Percentiles rank a stretch among this genome's conserved stretches.
Evolutionary conservation across 2,888 invertebrate genomes (phyloP).

Genomic region (Apodemia duryi): DNA sequence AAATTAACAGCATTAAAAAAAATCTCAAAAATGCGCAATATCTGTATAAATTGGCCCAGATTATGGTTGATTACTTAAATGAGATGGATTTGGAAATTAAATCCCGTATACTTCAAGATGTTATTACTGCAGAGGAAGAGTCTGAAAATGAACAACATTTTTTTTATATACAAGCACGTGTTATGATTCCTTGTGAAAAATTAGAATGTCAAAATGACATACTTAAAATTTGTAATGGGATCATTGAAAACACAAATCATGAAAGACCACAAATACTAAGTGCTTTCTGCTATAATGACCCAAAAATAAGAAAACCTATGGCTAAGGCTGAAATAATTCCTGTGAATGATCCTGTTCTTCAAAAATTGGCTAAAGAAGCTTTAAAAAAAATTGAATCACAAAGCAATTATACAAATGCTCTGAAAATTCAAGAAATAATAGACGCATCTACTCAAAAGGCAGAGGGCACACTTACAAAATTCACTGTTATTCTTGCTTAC

Average conservation of each 20-base stretch:
- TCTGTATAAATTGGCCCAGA: constrained; percentile 47
- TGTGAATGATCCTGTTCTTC: constrained; percentile 47
- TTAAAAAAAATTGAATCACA: constrained; percentile 53
- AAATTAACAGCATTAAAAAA: constrained; percentile 47
- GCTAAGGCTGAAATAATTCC: constrained; percentile 39
- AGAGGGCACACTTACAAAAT: constrained; percentile 50
- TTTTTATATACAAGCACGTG: constrained; percentile 51
- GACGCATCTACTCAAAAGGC: constrained; percentile 46
- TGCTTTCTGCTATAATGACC: constrained; percentile 67
- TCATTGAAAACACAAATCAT: constrained; percentile 60
- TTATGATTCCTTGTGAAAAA: constrained; percentile 50
- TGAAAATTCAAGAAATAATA: constrained; percentile 47
- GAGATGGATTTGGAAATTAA: constrained; percentile 50
- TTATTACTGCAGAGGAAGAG: constrained; percentile 57
- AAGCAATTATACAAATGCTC: constrained; percentile 40
- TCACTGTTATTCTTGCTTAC: constrained; percentile 45
- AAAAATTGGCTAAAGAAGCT: constrained; percentile 41
- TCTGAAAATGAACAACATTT: constrained; percentile 46
- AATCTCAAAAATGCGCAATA: constrained; percentile 49
- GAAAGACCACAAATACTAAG: constrained; percentile 64
- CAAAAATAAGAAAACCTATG: constrained; percentile 34
- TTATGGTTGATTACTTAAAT: constrained; percentile 56
- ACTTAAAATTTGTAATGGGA: constrained; percentile 75
- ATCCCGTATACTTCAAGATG: constrained; percentile 47
- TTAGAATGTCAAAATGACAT: constrained; percentile 47